phyloP scores from a whole-genome alignment of 2,113 vertebrate species.

The Salvelinus alpinus region DNA sequence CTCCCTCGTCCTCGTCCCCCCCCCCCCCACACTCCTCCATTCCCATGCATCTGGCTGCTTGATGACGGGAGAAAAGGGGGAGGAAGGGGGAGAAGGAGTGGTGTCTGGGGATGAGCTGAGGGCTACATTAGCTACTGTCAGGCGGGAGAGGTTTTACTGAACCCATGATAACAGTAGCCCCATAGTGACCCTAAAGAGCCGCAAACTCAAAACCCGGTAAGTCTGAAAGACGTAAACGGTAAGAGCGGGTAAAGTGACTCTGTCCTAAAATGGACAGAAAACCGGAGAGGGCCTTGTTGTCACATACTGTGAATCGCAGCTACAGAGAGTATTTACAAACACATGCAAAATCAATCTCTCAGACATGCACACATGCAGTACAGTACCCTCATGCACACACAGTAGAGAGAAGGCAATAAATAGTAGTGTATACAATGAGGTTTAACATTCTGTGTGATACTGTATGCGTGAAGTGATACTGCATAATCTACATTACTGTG shows the following conservation, averaged over 20 bases:
- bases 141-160: conserved; percentile 53
- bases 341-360: too few relatives aligned
- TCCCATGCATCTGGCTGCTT: conserved; percentile 83
- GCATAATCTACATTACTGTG: too few relatives aligned
- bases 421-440: too few relatives aligned
- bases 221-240: conserved; percentile 48
- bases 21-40: conserved; percentile 68
- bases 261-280: not conserved
- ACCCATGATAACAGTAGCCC: conserved; percentile 45
- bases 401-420: not conserved
- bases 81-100: not conserved
- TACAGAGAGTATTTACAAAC: not conserved
- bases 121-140: conserved; percentile 63
- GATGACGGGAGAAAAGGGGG: not conserved
- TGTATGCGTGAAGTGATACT: too few relatives aligned
- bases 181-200: not conserved
- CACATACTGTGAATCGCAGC: conserved; percentile 16
- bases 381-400: not conserved
- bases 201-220: not conserved
- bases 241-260: conserved; percentile 36
- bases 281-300: not conserved
- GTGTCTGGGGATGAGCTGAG: conserved; percentile 58
- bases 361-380: not conserved
- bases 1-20: not conserved
- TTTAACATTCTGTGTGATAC: too few relatives aligned